A percentile compares a stretch with the other conserved stretches of the same genome.
These are phyloP conservation scores for Octonoba sinensis DNA, from an alignment of 2,888 invertebrate genomes.

Conservation along the genomic window DNA sequence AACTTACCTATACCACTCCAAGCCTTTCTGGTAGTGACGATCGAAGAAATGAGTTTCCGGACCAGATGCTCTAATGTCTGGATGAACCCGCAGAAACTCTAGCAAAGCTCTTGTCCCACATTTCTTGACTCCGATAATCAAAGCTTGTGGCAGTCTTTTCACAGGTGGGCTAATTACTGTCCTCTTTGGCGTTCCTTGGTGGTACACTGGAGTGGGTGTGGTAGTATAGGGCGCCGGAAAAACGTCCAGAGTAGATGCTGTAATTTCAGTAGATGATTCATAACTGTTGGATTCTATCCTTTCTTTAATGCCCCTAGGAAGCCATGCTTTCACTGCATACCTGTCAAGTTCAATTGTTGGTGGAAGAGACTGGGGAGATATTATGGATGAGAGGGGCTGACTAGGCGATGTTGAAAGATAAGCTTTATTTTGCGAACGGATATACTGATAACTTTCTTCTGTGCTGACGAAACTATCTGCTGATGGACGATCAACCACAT, in stretches of 20 bases:
- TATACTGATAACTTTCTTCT: too few relatives aligned
- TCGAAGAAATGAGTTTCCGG: conserved; percentile 95
- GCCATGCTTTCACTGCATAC: conserved; percentile 52
- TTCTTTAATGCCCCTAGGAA: conserved; percentile 60
- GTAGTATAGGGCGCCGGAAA: conserved; percentile 5
- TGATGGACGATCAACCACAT: too few relatives aligned
- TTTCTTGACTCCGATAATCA: conserved; percentile 95
- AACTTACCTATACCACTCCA: conserved; percentile 83
- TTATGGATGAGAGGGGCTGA: conserved; percentile 2
- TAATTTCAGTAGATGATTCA: conserved; percentile 12
- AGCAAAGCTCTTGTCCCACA: conserved; percentile 92
- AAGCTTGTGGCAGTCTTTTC: conserved; percentile 80
- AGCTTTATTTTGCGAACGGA: too few relatives aligned
- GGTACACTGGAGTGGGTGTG: conserved; percentile 5
- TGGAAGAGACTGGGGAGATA: conserved; percentile 34
- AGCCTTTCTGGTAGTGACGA: conserved; percentile 79
- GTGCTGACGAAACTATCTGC: too few relatives aligned
- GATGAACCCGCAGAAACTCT: conserved; percentile 92
- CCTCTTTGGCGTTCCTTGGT: background rate
- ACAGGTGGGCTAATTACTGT: conserved; percentile 50
- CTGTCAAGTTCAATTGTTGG: conserved; percentile 53
- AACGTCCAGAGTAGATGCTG: conserved; percentile 4
- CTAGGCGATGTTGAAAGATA: too few relatives aligned
- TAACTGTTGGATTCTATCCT: conserved; percentile 53
- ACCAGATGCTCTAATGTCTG: conserved; percentile 87